Conservation (phyloP, 2,113 vertebrate genomes). For the Potamarius usumacintae region DNA sequence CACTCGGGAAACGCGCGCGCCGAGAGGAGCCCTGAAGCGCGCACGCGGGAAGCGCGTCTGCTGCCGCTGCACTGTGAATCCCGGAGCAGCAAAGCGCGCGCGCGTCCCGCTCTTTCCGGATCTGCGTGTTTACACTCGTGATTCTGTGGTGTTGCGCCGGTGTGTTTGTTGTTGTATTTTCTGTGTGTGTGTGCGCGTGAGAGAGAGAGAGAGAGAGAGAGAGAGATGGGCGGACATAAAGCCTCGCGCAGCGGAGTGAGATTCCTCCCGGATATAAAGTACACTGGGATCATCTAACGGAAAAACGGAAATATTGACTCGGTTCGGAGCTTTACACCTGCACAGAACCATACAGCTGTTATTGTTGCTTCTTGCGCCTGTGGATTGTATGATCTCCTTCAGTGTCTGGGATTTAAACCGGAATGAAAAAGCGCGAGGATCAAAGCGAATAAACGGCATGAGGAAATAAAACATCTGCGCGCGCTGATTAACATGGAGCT, state of each 20-base stretch:
- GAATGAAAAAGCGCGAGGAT: not conserved
- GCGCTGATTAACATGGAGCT: conserved; percentile 16
- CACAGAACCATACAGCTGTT: not conserved
- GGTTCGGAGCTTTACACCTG: not conserved
- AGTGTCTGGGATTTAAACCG: not conserved
- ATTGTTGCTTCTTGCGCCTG: not conserved
- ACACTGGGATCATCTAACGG: not conserved
- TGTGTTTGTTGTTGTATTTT: not conserved
- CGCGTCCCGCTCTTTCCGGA: not conserved
- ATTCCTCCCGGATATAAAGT: conserved; percentile 7
- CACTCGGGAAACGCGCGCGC: not conserved
- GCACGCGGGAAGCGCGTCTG: not conserved
- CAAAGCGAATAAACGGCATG: not conserved
- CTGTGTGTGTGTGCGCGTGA: not conserved
- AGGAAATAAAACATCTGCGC: conserved; percentile 1
- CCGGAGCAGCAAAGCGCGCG: not conserved
- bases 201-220: not conserved
- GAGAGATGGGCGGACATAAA: conserved; percentile 12
- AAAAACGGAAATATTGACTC: not conserved
- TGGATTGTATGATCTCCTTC: not conserved
- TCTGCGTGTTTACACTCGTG: not conserved
- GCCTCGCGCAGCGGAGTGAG: not conserved
- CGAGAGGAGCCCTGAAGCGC: not conserved
- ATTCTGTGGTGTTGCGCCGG: not conserved
- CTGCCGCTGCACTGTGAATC: not conserved